Percentiles rank a stretch among this genome's conserved stretches.
phyloP scores from a whole-genome alignment of 2,797 vertebrate species.

The Muraenolepis orangiensis region DNA sequence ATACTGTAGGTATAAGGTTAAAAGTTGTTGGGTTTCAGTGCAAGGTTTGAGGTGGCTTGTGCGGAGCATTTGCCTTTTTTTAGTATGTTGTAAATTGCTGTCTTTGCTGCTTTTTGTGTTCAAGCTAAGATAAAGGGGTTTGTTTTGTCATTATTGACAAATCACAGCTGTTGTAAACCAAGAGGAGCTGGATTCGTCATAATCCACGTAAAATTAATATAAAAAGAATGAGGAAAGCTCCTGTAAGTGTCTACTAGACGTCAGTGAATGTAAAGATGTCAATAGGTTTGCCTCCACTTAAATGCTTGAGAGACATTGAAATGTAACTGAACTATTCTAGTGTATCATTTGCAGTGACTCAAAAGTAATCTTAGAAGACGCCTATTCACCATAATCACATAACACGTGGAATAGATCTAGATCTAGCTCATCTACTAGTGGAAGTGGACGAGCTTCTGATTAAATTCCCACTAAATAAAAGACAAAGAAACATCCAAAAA shows the following conservation, averaged over 20 bases:
- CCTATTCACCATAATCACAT: neutral
- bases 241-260: neutral
- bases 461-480: neutral
- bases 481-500: neutral
- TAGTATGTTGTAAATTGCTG: neutral
- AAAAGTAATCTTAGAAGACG: too few species aligned
- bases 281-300: neutral
- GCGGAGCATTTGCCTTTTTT: neutral
- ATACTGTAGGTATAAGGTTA: neutral
- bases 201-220: neutral
- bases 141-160: neutral
- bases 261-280: neutral
- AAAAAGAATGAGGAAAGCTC: neutral
- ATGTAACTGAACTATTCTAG: neutral
- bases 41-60: too few species aligned
- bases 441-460: neutral
- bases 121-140: neutral
- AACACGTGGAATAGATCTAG: neutral
- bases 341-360: neutral
- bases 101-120: neutral
- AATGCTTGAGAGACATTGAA: neutral
- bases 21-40: neutral
- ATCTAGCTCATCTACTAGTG: neutral
- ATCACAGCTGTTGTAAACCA: neutral
- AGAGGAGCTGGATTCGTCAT: neutral